These are phyloP conservation scores for Melanerpes aurifrons DNA, from an alignment of 2,113 vertebrate genomes.

Conservation along the genomic window DNA sequence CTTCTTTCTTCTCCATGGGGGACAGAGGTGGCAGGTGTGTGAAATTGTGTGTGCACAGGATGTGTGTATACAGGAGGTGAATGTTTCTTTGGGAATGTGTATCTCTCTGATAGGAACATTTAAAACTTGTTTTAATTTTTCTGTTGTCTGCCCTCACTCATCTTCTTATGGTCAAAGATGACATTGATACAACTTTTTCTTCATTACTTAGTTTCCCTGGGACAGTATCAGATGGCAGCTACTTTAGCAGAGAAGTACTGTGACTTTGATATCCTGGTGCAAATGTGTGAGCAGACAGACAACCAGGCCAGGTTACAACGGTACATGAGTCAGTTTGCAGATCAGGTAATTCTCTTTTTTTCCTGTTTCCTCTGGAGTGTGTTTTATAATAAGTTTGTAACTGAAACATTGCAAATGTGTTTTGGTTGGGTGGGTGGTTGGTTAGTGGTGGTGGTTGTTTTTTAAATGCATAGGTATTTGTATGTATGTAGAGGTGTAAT, in stretches of 20 bases:
- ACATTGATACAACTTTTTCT: neutral
- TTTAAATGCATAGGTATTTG: rapidly evolving
- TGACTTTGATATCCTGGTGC: conserved; percentile 96
- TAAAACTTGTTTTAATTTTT: neutral
- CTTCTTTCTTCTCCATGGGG: neutral
- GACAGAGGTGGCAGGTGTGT: neutral
- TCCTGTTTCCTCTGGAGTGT: rapidly evolving
- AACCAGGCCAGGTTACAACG: conserved; percentile 92
- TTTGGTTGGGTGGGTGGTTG: rapidly evolving
- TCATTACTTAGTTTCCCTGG: conserved; percentile 84
- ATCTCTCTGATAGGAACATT: neutral
- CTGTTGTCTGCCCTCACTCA: neutral
- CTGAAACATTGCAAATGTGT: neutral
- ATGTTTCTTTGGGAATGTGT: neutral
- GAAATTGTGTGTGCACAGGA: rapidly evolving
- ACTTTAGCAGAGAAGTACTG: conserved; percentile 95
- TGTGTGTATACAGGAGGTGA: neutral
- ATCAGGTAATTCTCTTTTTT: conserved; percentile 82
- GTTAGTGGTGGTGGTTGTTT: neutral
- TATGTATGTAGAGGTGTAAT: rapidly evolving
- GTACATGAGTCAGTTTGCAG: conserved; percentile 94
- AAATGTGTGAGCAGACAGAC: conserved; percentile 94
- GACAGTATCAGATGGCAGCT: conserved; percentile 91
- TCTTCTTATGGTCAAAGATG: neutral
- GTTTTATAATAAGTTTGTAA: neutral